A percentile compares a stretch with the other conserved stretches of the same genome.
These are phyloP conservation scores for Zaprionus ghesquierei DNA, from an alignment of 1,140 invertebrate species.

Conservation along the genomic window DNA sequence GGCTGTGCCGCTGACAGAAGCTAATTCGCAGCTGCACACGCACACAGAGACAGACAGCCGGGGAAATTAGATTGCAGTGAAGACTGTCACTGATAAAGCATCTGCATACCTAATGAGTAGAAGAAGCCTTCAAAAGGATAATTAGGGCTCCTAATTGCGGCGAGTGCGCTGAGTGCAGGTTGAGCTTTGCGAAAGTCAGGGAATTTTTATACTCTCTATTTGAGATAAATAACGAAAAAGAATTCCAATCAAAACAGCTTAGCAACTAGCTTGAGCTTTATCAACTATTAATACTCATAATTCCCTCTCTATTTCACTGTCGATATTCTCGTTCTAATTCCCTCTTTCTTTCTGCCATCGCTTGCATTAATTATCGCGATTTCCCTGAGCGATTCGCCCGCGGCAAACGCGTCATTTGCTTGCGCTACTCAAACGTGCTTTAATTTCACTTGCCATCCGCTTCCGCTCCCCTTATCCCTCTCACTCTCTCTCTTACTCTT, in stretches of 20 bases:
- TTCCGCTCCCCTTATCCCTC: background rate
- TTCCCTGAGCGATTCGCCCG: conserved; percentile 6
- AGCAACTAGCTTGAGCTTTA: background rate
- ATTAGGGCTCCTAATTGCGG: conserved; percentile 42
- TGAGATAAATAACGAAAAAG: too few relatives aligned
- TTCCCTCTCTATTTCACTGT: background rate
- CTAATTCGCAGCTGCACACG: conserved; percentile 9
- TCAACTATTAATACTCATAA: background rate
- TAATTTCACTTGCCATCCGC: conserved; percentile 69
- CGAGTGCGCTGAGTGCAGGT: background rate
- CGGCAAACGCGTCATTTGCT: conserved; percentile 21
- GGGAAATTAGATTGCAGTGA: conserved; percentile 2
- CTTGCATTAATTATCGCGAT: background rate
- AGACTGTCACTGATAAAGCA: conserved; percentile 23
- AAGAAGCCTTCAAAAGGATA: conserved; percentile 38
- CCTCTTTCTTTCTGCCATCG: background rate
- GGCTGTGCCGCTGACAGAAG: conserved; percentile 31
- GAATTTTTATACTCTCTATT: background rate
- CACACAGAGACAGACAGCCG: background rate
- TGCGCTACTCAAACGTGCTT: conserved; percentile 59
- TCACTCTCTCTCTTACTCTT: background rate
- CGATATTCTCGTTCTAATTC: background rate
- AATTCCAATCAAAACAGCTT: background rate
- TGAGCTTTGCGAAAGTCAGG: background rate
- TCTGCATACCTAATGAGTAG: conserved; percentile 25